phyloP scores from a whole-genome alignment of 2,113 vertebrate species.

The Chlamydotis undulata region DNA sequence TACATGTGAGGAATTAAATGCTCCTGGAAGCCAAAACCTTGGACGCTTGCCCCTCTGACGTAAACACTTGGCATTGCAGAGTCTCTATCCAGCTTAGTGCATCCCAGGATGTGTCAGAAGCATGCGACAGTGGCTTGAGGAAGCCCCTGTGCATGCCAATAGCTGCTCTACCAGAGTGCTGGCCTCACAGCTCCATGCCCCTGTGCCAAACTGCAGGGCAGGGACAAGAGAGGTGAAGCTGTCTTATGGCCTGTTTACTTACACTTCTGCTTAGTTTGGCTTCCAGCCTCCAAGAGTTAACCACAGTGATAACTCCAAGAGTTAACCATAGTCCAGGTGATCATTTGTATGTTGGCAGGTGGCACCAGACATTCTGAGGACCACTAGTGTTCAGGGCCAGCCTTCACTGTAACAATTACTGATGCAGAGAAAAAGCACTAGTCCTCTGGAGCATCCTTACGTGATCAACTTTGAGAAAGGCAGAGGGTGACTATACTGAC shows the following conservation, averaged over 20 bases:
- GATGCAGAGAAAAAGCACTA: background rate
- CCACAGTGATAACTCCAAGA: background rate
- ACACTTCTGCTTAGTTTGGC: background rate
- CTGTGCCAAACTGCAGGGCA: fast-evolving
- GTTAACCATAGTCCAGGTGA: fast-evolving
- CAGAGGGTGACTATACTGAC: background rate
- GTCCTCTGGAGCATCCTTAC: background rate
- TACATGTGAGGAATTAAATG: background rate
- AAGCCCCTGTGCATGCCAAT: fast-evolving
- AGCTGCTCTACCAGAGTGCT: background rate
- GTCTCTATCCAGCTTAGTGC: background rate
- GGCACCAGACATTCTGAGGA: background rate
- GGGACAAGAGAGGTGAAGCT: background rate
- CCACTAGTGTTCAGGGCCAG: fast-evolving
- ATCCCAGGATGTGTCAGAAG: background rate
- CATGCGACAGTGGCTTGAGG: fast-evolving
- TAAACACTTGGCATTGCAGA: background rate
- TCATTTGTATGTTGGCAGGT: background rate
- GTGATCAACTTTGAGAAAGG: background rate
- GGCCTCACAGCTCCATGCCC: background rate
- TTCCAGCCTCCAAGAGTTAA: background rate
- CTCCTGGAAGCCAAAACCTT: background rate
- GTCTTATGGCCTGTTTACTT: background rate
- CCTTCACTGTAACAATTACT: background rate
- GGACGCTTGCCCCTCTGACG: fast-evolving